Base-by-base conservation (phyloP, 2,113 vertebrate species). In the Romanogobio albipinnatus region DNA sequence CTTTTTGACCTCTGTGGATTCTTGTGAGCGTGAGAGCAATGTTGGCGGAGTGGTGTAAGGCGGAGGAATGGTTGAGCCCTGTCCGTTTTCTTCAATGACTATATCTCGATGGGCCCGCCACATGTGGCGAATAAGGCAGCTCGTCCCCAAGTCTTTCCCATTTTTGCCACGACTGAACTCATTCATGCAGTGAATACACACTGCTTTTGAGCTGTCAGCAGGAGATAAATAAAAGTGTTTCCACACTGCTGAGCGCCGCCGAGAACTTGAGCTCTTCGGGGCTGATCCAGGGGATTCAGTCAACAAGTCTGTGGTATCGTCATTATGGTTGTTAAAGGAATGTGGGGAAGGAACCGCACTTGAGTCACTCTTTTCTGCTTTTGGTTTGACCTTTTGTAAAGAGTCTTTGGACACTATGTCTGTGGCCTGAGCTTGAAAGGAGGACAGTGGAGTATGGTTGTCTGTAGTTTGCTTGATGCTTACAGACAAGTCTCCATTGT, bases 171-270 rank as follows among this genome's bases (percentile, higher is more conserved):
- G 90, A 89, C 97, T 99, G 91, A 99, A 99, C 91, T 98, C 97
- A 84, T 98, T 99, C 97, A 97, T 97, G 90, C 98, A 99, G 86
- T 99, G 97, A 87, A 98, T 94, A 26, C 97, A 99, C n/a, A 99
- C 97, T 2, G 97, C 97, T 95, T 99, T 99, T 87, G 98, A 98
- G 91, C 92, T 98, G 91, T 99, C 97, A 29, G 94, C 89, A 33
- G 98, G 97, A 0, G 98, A 99, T 89, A 99, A 93, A 92, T 98
- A 99, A 87, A 99, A 99, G 90, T 99, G 97, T 91, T 99, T 99
- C 97, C 98, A 99, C 43, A 99, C 98, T 19, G 97, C 98, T 0
- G 97, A 99, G 81, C 97, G 93, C 86, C 97, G 93, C 29, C 97
- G 94, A 43, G 97, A 99, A 87, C 96, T 97, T 0, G 96, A 89